Evolutionary conservation across 2,113 vertebrate genomes (phyloP).

Genomic region (Falco punctatus): DNA sequence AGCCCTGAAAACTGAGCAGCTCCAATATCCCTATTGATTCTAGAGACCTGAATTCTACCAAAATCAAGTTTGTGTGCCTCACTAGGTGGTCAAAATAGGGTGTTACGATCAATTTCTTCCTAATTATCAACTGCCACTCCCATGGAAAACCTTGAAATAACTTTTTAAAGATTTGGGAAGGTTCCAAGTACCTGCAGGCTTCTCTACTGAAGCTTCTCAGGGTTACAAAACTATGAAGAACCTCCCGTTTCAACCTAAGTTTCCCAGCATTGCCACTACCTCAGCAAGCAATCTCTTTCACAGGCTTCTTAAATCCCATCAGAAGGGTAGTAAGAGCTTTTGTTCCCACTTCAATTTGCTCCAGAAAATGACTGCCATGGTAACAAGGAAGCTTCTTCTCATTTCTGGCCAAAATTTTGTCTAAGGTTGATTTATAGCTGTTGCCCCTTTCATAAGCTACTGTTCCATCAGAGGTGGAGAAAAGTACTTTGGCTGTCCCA

Average conservation of each 20-base stretch:
- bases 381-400: not conserved
- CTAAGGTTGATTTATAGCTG: not conserved
- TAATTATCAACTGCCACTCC: not conserved
- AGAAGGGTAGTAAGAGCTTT: not conserved
- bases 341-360: not conserved
- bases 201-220: not conserved
- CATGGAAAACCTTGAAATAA: not conserved
- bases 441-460: not conserved
- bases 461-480: not conserved
- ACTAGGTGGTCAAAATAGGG: not conserved
- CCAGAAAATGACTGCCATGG: not conserved
- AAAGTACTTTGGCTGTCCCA: not conserved
- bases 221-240: not conserved
- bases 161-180: not conserved
- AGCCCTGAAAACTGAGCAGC: not conserved
- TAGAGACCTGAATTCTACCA: not conserved
- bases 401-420: not conserved
- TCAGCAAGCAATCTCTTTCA: not conserved
- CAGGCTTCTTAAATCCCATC: not conserved
- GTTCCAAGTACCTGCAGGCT: not conserved
- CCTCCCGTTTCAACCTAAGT: fast-evolving
- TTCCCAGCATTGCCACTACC: not conserved
- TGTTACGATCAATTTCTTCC: not conserved
- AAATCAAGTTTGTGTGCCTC: not conserved
- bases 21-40: not conserved